Conservation (phyloP, 2,113 vertebrate genomes). For the Colistium nudipinnis region DNA sequence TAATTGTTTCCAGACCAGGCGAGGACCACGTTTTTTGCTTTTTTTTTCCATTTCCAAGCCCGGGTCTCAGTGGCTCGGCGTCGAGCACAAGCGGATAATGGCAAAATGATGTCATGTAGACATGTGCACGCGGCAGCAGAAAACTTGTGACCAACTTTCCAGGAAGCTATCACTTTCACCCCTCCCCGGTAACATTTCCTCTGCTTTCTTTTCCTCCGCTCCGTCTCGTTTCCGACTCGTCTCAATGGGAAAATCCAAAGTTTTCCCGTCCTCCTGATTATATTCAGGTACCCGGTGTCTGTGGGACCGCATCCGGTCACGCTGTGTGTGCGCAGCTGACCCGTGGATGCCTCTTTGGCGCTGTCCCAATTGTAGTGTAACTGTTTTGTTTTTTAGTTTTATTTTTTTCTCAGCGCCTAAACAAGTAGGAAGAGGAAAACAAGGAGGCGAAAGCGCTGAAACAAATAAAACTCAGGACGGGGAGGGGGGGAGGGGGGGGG, state of each 20-base stretch:
- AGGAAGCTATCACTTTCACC: constrained; percentile 52
- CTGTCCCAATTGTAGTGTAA: constrained; percentile 25
- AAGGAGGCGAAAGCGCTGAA: constrained; percentile 16
- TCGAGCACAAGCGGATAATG: constrained; percentile 69
- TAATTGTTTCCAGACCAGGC: constrained; percentile 80
- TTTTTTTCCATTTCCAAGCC: constrained; percentile 69
- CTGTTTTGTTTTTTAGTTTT: too few species aligned
- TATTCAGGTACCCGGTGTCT: constrained; percentile 19
- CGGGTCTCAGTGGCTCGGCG: constrained; percentile 37
- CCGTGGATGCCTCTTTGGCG: constrained; percentile 39
- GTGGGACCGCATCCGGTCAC: constrained; percentile 50
- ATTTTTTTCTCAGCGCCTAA: constrained; percentile 21
- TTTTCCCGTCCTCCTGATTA: constrained; percentile 21
- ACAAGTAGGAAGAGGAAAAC: constrained; percentile 27
- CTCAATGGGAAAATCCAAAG: constrained; percentile 3
- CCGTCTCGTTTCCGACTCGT: constrained; percentile 43
- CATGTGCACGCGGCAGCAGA: constrained; percentile 15
- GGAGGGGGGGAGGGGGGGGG: neutral
- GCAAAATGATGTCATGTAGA: constrained; percentile 77
- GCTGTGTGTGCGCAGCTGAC: constrained; percentile 39
- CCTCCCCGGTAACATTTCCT: constrained; percentile 26
- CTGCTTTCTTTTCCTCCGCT: constrained; percentile 28
- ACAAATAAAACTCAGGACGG: too few species aligned
- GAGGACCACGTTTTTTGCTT: constrained; percentile 55
- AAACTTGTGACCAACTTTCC: constrained; percentile 64